phyloP scores from a whole-genome alignment of 2,888 invertebrate species.

The Drosophila pegasa region DNA sequence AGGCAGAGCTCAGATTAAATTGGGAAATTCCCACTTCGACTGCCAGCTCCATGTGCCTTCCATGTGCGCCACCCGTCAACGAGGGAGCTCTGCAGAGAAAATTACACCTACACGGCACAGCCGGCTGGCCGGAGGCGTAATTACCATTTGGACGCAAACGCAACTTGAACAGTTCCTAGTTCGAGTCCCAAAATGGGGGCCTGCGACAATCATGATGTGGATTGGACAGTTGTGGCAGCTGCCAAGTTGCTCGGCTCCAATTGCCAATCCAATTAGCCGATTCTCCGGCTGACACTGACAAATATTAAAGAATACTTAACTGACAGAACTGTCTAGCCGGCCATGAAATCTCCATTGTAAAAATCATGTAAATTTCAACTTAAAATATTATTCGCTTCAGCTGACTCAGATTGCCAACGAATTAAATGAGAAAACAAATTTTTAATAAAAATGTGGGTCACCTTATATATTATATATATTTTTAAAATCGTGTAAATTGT shows the following conservation, averaged over 20 bases:
- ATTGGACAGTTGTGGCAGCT: conserved; percentile 36
- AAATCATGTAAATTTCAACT: not conserved
- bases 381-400: not conserved
- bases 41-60: conserved; percentile 13
- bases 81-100: conserved; percentile 11
- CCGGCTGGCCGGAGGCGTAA: conserved; percentile 16
- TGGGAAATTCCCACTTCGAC: conserved; percentile 28
- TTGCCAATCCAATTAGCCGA: conserved; percentile 45
- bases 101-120: conserved; percentile 3
- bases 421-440: too few relatives aligned
- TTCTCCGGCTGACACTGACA: conserved; percentile 2
- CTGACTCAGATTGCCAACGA: not conserved
- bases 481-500: too few relatives aligned
- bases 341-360: not conserved
- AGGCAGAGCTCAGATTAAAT: not conserved
- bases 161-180: conserved; percentile 24
- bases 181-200: conserved; percentile 16
- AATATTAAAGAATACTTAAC: conserved; percentile 2
- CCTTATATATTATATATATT: too few relatives aligned
- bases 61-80: not conserved
- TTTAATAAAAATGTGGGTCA: not conserved
- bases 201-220: conserved; percentile 25
- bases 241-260: conserved; percentile 28
- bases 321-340: not conserved
- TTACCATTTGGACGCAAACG: conserved; percentile 28